phyloP scores from a whole-genome alignment of 2,888 invertebrate species.

The Folsomia manolachei region DNA sequence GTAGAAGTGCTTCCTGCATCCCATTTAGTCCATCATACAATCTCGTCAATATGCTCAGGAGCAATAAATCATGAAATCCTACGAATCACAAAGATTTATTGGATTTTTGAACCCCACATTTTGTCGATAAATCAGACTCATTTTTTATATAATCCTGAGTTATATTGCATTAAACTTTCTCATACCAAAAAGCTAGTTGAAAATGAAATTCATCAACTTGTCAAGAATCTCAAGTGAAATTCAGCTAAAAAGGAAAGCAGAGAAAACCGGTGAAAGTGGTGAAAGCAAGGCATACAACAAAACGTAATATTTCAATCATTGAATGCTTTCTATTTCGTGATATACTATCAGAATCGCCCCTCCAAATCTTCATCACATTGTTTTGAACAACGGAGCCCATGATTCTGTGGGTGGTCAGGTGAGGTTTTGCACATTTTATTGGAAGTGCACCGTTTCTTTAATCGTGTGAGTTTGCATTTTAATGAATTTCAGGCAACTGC shows the following conservation, averaged over 20 bases:
- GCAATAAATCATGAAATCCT: not conserved
- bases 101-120: not conserved
- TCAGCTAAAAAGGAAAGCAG: no score
- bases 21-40: no score
- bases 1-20: no score
- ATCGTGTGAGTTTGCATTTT: no score
- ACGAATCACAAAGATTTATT: not conserved
- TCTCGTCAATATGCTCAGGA: not conserved
- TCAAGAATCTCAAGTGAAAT: not conserved
- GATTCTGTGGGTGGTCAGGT: constrained; percentile 57
- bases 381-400: constrained; percentile 57
- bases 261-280: no score
- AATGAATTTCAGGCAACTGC: no score
- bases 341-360: constrained; percentile 37
- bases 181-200: no score
- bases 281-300: not conserved
- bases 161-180: not conserved
- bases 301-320: constrained; percentile 6
- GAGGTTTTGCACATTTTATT: no score
- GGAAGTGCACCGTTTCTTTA: no score
- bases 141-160: not conserved
- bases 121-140: not conserved
- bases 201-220: not conserved
- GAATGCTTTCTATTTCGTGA: not conserved
- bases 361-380: constrained; percentile 55